Conservation (phyloP, 2,113 vertebrate species). For the Xenopus laevis region DNA sequence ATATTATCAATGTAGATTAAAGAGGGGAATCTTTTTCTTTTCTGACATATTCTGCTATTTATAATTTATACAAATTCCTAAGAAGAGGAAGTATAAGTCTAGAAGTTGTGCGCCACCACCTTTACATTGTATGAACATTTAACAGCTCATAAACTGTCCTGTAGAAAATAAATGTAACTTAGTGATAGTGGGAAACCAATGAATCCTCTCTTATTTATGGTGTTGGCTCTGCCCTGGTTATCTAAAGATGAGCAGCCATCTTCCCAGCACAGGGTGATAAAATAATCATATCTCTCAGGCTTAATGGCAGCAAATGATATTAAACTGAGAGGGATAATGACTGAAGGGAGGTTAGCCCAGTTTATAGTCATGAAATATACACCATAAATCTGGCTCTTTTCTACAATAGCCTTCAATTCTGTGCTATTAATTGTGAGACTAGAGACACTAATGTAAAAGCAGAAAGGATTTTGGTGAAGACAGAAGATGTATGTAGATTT, state of each 20-base stretch:
- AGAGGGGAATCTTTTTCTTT: too few species aligned
- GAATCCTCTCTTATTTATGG: conserved; percentile 27
- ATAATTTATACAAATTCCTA: too few species aligned
- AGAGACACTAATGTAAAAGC: conserved; percentile 4
- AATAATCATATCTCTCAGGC: conserved; percentile 48
- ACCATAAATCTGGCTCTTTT: conserved; percentile 20
- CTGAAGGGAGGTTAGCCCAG: conserved; percentile 25
- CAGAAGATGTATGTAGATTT: background rate
- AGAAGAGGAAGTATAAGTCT: conserved; percentile 51
- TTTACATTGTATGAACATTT: conserved; percentile 62
- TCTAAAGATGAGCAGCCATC: conserved; percentile 42
- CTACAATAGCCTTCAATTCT: conserved; percentile 16
- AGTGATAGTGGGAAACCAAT: conserved; percentile 30
- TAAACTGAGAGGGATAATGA: conserved; percentile 41
- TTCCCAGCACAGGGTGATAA: conserved; percentile 50
- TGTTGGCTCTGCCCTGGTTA: conserved; percentile 30
- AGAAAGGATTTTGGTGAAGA: background rate
- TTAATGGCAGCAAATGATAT: conserved; percentile 42
- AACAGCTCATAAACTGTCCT: conserved; percentile 58
- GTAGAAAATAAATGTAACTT: conserved; percentile 49
- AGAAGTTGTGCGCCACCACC: conserved; percentile 65
- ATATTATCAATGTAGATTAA: too few species aligned
- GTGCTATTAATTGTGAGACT: conserved; percentile 27
- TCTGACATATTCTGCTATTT: too few species aligned
- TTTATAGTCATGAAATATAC: conserved; percentile 30